Base-by-base conservation (phyloP, 2,113 vertebrate species). In the Limnothrissa miodon region DNA sequence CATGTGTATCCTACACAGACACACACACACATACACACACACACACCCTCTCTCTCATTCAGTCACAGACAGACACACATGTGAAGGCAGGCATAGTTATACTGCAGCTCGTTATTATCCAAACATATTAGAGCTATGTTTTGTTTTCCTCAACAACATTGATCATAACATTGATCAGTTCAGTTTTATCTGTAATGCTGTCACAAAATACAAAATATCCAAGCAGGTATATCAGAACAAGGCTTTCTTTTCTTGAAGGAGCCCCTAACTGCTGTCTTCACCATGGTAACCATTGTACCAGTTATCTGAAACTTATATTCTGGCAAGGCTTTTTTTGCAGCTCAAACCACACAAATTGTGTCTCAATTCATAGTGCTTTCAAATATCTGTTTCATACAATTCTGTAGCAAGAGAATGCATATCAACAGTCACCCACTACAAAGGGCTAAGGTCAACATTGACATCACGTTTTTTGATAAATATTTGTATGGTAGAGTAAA, bases 21-120 rank as follows among this genome's bases (percentile, higher is more conserved):
- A 62, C n/a, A 4, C 53, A n/a, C 53, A 1, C 53, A n/a, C 53
- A 1, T n/a, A 25, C 56, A 62, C 56, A 62, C 56, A 70, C 62
- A 70, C 29, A 70, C 62, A 62, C 59, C 25, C 59, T 29, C 59
- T 10, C 59, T 10, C 59, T 29, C 59, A 15, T 1, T 23, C 51
- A 21, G 51, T 3, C 11, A 70, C 62, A 36, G 10, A 15, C 62
- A 36, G 62, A 70, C 62, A 70, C 29, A 36, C 62, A 70, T 33
- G 62, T 13, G 29, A 36, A 70, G 33, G 62, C 62, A 70, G 13
- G 62, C 62, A 44, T 15, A 66, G 4, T 46, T 53, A 74, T 46
- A 81, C 53, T 79, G 39, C 78, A 85, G 10, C 46, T 83, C n/a
- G n/a, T 25, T 82, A 45, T 42, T 84, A 85, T 84, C 82, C 81